Base-by-base conservation (phyloP, 2,113 vertebrate species). In the Thalassoma bifasciatum region DNA sequence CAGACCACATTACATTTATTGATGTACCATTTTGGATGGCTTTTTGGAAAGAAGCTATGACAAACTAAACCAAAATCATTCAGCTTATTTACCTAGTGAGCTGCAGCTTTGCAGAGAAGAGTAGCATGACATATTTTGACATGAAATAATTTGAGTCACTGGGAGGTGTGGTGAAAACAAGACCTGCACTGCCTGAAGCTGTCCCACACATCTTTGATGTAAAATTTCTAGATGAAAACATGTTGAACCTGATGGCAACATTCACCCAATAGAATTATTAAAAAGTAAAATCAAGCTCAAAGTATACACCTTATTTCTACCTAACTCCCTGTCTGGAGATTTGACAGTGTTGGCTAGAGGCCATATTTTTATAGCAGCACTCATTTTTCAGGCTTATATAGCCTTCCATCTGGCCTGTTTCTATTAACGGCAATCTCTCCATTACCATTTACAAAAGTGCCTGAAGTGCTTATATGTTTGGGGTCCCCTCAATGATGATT, bases 371-470 rank as follows among this genome's bases (percentile, higher is more conserved):
- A 11, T 61, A 46, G 26, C 17, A 61, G 58, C 17, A 44, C 16
- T 26, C 4, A 26, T 19, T 42, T 67, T n/a, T 34, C 19, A 40
- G 37, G 47, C 14, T 38, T 65, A 17, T 34, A 56, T 22, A 38
- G 62, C 10, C 47, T 38, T 50, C 42, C 16, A 23, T 60, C 2
- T 23, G 46, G 21, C 50, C 59, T 21, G 13, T 51, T 64, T 58
- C 56, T 62, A 52, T 83, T 62, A 59, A n/a, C 36, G 46, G 42
- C 5, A 26, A 14, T 23, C 10, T 23, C 34, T 23, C 42, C 26
- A 37, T n/a, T 60, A 36, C 26, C 8, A 53, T 19, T 19, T 36
- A 56, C 21, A 36, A 12, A 19, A 46, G 44, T 51, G 46, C 30
- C 8, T 24, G 30, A 64, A 53, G 16, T 34, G 36, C n/a, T 46